Evolutionary conservation across 2,113 vertebrate genomes (phyloP).

Genomic region (Pachycephala philippinensis): DNA sequence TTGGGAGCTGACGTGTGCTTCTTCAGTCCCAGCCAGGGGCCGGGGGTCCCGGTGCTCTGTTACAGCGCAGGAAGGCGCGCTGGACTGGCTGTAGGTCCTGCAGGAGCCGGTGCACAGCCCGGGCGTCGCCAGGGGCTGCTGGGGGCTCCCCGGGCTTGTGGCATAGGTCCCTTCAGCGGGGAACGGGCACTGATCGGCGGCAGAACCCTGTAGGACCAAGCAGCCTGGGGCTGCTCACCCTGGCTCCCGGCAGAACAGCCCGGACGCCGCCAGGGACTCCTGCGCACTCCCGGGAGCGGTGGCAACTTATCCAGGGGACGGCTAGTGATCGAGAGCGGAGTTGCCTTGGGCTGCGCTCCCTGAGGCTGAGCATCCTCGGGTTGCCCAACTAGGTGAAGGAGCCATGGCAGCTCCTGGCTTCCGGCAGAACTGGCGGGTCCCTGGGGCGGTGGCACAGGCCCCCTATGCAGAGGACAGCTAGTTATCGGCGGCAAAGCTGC

Average conservation of each 20-base stretch:
- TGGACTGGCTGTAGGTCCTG: neutral
- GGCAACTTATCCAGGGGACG: neutral
- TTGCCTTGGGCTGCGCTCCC: neutral
- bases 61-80: fast-evolving
- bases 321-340: neutral
- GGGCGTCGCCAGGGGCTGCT: neutral
- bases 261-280: neutral
- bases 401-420: neutral
- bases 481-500: fast-evolving
- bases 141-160: neutral
- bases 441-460: fast-evolving
- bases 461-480: too few species aligned
- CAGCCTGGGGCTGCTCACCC: neutral
- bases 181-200: fast-evolving
- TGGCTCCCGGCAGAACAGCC: neutral
- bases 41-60: neutral
- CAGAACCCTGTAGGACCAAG: neutral
- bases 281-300: fast-evolving
- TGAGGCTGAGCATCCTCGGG: neutral
- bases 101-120: neutral
- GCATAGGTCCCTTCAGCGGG: neutral
- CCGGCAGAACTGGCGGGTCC: fast-evolving
- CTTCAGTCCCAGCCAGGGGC: neutral
- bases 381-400: neutral
- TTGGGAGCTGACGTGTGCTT: neutral